Evolutionary conservation across 1,140 invertebrate genomes (phyloP), one percentile per base, ranked within the genome.

Genomic region (Bactericera cockerelli): DNA sequence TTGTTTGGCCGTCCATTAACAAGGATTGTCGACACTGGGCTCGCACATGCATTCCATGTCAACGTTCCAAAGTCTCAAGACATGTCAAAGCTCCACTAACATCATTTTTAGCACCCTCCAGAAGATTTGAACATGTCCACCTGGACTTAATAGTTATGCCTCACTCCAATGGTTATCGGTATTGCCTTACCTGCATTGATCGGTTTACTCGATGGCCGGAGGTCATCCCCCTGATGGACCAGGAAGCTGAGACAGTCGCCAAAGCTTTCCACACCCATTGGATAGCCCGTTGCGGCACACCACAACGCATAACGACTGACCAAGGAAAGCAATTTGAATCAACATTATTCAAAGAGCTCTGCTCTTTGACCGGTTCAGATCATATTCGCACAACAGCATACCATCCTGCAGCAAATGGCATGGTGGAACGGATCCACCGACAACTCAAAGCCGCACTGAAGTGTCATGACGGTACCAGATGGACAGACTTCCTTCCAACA

Each of bases 121-220:
- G 42, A 16, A 1, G 56, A 58, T 68, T 72, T 62, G n/a, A 16
- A 10, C 63, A 68, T 58, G 59, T 71, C 2, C 68, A 72, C 57
- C 33, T 72, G 1, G 69, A 72, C 61, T n/a, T n/a, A n/a, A 28
- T 72, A 1, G 65, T 79, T 8, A 71, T 73, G 0, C 75, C 70
- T 0, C 56, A 58, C 2, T 64, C 64, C 0, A 25, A 68, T 8
- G 70, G 65, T 13, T 67, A 59, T 38, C 33, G 24, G 11, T 76
- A 76, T 58, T 62, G 64, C 10, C 62, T 77, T 1, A 77, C 74
- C 0, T 65, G 67, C 6, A 70, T 75, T 2, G 71, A 76, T 58
- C 57, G 71, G 4, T 76, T 69, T 61, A 71, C 72, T 0, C 57
- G 70, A n/a, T 76, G 66, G 68, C 70, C 68, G 0, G 69, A 76